Evolutionary conservation across 2,888 invertebrate species (phyloP).

Genomic region (Polia nebulosa): DNA sequence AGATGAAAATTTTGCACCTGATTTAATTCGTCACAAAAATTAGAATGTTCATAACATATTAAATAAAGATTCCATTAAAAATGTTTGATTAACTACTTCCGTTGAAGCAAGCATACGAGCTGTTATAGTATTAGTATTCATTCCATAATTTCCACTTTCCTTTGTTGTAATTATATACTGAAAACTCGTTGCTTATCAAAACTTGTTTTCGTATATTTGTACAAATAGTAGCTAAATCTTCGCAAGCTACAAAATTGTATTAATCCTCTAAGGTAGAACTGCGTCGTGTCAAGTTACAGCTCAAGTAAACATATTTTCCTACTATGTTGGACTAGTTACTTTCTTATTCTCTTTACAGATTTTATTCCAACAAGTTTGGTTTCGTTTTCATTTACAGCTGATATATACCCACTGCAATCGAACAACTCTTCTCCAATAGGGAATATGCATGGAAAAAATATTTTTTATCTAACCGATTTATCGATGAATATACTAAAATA

Average conservation of each 20-base stretch:
- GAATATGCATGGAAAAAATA: no score
- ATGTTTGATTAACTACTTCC: slow-evolving; percentile 44
- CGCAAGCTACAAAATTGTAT: neutral
- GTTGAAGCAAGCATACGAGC: slow-evolving; percentile 24
- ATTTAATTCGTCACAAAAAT: neutral
- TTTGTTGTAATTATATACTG: slow-evolving; percentile 41
- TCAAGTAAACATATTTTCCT: neutral
- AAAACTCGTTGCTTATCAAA: slow-evolving; percentile 45
- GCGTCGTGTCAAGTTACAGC: neutral
- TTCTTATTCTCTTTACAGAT: no score
- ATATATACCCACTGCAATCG: neutral
- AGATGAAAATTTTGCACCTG: neutral
- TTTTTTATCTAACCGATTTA: no score
- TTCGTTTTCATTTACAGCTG: neutral
- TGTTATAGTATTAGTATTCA: slow-evolving; percentile 40
- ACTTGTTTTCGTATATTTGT: slow-evolving; percentile 8
- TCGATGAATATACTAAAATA: no score
- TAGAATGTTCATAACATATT: neutral
- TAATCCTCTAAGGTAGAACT: neutral
- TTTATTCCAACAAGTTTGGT: neutral
- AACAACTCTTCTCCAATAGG: neutral
- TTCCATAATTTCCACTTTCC: slow-evolving; percentile 48
- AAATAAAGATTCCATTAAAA: slow-evolving; percentile 6
- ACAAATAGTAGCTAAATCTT: neutral
- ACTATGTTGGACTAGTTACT: neutral